Evolutionary conservation across 2,797 vertebrate genomes (phyloP), one percentile per base, ranked within the genome.

Genomic region (Hippoglossus hippoglossus): DNA sequence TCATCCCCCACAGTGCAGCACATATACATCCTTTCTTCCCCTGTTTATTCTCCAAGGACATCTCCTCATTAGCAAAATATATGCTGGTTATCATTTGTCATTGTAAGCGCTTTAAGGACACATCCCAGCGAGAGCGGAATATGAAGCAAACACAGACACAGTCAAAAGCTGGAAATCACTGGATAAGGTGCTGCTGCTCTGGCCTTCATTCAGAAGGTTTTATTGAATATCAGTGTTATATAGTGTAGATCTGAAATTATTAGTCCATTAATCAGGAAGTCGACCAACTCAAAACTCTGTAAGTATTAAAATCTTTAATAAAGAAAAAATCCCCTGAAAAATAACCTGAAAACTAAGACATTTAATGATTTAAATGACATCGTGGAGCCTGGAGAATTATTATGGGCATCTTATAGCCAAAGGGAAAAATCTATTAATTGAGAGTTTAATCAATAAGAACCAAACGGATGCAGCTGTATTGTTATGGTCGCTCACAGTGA

Each of bases 61-160:
- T 75, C 84, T 88, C 79, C 87, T 92, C 80, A 83, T 92, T 91
- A 91, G 89, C 80, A 83, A 89, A 89, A 92, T 88, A 89, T 85
- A 87, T 67, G 69, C 76, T 67, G 61, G 74, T 67, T 83, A 89
- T 89, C 81, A 87, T 91, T 92, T 89, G 82, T 92, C 90, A 87
- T 71, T 82, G 71, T 68, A 67, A 78, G 82, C 62, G 47, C 60
- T 86, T 87, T 85, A 63, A 91, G 84, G 77, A 90, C 85, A 74
- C 50, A 58, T 85, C 63, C 55, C 50, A 50, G 75, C 50, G 74
- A 63, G 69, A 66, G 53, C n/a, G n/a, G 68, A 25, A 46, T 53
- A 84, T 82, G 70, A 81, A 61, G 64, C 28, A 46, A 68, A 75
- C 25, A 44, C 63, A 19, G 19, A 71, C 46, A 47, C 22, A 69